Base-by-base conservation (phyloP, 2,797 vertebrate species). In the Xenopus petersii region DNA sequence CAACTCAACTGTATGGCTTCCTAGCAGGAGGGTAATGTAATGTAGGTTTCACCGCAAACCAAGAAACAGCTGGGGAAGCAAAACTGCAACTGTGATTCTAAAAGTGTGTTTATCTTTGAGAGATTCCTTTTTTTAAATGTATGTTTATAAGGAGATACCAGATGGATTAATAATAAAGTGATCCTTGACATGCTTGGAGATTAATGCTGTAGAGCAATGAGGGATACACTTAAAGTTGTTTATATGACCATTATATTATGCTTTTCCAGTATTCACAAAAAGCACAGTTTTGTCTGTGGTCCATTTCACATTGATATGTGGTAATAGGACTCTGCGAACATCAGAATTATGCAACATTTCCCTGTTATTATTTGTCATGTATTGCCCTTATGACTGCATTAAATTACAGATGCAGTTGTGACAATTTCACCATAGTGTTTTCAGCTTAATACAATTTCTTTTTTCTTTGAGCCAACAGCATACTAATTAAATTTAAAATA, bases 191-290 rank as follows among this genome's bases (percentile, higher is more conserved):
- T 71, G 56, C 71, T 85, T 67, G 75, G 49, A 80, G 56, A 79
- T 56, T 71, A 70, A 75, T 81, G 21, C 79, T 84, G 76, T 67
- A 71, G 61, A 51, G 77, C 80, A 86, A 74, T 67, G 75, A 62
- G 73, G 82, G 36, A 79, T 85, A 81, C 30, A 55, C 58, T 83
- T 84, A 81, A 61, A 47, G 82, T 71, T 83, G 79, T 83, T 85
- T 82, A 84, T 83, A 80, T 80, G 77, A 69, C 65, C 26, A 48
- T 83, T 83, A 66, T 73, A 82, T 86, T 36, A 24, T 83, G 69
- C 66, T 42, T 74, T 62, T 10, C 61, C 75, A 72, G 75, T 30
- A 63, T 49, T 80, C 17, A 61, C 21, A 82, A 71, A 81, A 74
- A 54, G 81, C 42, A 79, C 0, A 10, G 13, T 76, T 82, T 61